Evolutionary conservation across 2,888 invertebrate species (phyloP).

Genomic region (Drosophila bunnanda): DNA sequence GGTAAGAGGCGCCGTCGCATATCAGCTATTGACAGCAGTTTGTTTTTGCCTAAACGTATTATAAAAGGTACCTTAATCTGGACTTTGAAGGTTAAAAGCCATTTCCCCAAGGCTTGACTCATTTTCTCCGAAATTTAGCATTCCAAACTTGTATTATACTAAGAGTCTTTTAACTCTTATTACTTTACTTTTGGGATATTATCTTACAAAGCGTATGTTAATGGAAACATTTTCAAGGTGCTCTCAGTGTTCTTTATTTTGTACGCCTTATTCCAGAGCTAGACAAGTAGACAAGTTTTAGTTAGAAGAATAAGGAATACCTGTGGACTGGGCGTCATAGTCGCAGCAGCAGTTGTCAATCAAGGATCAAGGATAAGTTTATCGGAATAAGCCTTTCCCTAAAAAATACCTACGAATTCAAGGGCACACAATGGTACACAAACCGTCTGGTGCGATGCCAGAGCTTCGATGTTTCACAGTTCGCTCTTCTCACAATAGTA

Average conservation of each 20-base stretch:
- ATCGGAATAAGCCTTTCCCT: not conserved
- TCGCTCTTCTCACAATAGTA: slow-evolving; percentile 19
- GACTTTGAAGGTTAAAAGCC: not conserved
- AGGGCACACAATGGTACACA: slow-evolving; percentile 54
- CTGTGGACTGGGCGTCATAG: slow-evolving; percentile 38
- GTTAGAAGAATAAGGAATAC: too few species aligned
- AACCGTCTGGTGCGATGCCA: not conserved
- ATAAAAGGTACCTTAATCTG: not conserved
- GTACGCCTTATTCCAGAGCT: too few species aligned
- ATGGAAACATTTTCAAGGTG: not conserved
- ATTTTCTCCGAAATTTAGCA: not conserved
- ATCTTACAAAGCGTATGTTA: not conserved
- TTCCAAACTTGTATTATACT: not conserved
- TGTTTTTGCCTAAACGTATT: not conserved
- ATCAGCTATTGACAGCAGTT: slow-evolving; percentile 10
- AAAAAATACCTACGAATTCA: slow-evolving; percentile 44
- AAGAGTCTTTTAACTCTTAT: not conserved
- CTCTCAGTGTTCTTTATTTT: not conserved
- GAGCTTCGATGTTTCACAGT: slow-evolving; percentile 22
- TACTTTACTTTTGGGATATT: not conserved
- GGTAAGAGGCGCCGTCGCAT: not conserved
- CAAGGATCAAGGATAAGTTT: not conserved
- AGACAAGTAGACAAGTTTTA: not conserved
- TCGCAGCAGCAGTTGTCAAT: slow-evolving; percentile 16
- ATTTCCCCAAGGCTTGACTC: slow-evolving; percentile 1